Percentiles rank a stretch among this genome's conserved stretches.
Evolutionary conservation across 2,888 invertebrate genomes (phyloP).

Genomic region (Tribolium freemani): DNA sequence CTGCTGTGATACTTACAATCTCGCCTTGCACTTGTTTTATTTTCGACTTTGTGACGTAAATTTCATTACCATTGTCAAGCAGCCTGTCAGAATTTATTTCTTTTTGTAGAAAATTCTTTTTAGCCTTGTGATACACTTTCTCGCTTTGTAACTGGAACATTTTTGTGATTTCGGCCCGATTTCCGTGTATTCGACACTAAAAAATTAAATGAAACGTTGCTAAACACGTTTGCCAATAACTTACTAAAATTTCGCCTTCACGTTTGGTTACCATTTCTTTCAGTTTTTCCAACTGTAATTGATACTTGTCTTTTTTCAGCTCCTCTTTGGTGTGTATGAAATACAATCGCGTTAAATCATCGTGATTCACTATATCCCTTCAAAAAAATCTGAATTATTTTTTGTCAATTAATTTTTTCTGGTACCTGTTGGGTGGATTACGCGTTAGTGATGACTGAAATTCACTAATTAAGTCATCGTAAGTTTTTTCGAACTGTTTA

Average conservation of each 20-base stretch:
- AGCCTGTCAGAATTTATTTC: slow-evolving; percentile 44
- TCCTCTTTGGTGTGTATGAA: slow-evolving; percentile 51
- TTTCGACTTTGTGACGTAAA: background rate
- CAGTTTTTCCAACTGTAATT: slow-evolving; percentile 44
- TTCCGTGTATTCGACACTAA: slow-evolving; percentile 19
- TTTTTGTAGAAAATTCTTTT: slow-evolving; percentile 27
- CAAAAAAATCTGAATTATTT: slow-evolving; percentile 2
- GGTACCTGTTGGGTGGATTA: slow-evolving; percentile 15
- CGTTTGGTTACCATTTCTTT: slow-evolving; percentile 41
- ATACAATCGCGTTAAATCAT: slow-evolving; percentile 48
- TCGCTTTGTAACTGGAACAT: slow-evolving; percentile 45
- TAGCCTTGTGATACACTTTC: slow-evolving; percentile 46
- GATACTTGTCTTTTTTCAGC: slow-evolving; percentile 47
- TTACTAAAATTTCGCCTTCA: slow-evolving; percentile 40
- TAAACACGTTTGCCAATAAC: background rate
- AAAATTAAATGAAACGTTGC: background rate
- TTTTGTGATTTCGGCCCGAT: background rate
- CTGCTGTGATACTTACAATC: background rate
- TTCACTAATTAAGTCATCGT: background rate
- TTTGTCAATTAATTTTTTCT: background rate
- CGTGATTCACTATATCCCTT: slow-evolving; percentile 41
- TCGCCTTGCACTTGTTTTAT: slow-evolving; percentile 5
- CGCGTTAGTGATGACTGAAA: background rate
- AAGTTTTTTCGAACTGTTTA: slow-evolving; percentile 16
- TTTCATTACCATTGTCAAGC: background rate